phyloP scores from a whole-genome alignment of 1,140 invertebrate genomes.

The Amphibalanus amphitrite region DNA sequence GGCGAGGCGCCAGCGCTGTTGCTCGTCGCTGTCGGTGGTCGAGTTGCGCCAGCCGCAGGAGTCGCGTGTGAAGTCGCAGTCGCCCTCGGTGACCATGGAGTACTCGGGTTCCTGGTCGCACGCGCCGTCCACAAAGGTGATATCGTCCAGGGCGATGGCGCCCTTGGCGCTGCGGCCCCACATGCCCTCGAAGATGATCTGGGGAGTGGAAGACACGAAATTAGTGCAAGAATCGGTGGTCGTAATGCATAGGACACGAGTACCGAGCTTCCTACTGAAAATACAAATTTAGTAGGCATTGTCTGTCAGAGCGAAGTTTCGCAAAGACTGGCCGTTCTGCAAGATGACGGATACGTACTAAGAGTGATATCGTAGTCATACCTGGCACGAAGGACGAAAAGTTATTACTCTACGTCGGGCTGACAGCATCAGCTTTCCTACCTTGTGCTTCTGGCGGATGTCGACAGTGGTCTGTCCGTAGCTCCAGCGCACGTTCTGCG shows the following conservation, averaged over 20 bases:
- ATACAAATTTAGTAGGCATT: too few species aligned
- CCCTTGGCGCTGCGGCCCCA: conserved; percentile 39
- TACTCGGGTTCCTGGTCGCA: conserved; percentile 23
- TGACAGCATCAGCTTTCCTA: too few species aligned
- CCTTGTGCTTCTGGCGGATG: background rate
- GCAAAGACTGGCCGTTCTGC: too few species aligned
- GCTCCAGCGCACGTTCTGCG: conserved; percentile 43
- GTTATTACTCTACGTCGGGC: too few species aligned
- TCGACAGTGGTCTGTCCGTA: conserved; percentile 35
- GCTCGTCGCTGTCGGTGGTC: conserved; percentile 28
- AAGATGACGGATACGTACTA: too few species aligned
- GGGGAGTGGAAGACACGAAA: too few species aligned
- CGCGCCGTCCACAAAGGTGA: conserved; percentile 42
- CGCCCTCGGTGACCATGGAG: conserved; percentile 28
- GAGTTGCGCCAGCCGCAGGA: conserved; percentile 43
- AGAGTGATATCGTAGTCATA: too few species aligned
- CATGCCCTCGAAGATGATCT: conserved; percentile 43
- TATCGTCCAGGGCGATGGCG: conserved; percentile 44
- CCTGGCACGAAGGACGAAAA: too few species aligned
- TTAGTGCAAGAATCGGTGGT: too few species aligned
- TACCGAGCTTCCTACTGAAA: too few species aligned
- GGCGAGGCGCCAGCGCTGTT: conserved; percentile 36
- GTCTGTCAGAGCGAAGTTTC: too few species aligned
- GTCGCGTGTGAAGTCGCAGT: conserved; percentile 45
- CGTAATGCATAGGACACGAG: too few species aligned